Percentiles rank a stretch among this genome's conserved stretches.
Evolutionary conservation across 2,797 vertebrate genomes (phyloP).

Genomic region (Pangasius djambal): DNA sequence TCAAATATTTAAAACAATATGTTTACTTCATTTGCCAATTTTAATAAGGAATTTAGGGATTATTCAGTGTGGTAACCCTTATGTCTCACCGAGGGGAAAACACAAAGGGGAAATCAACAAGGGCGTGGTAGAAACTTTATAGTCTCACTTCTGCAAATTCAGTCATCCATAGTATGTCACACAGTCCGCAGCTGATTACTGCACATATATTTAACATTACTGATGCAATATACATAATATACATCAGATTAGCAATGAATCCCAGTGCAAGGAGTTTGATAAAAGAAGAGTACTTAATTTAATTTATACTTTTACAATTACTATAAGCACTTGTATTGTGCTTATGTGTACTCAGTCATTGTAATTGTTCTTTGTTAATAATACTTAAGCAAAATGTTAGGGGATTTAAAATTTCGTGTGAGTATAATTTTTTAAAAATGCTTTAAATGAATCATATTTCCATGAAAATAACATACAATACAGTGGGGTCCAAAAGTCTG

Average conservation of each 20-base stretch:
- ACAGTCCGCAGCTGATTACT: neutral
- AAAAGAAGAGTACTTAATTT: neutral
- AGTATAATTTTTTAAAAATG: too few relatives aligned
- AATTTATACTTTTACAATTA: neutral
- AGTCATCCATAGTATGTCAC: neutral
- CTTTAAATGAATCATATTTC: neutral
- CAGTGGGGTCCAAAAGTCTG: too few relatives aligned
- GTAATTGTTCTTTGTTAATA: neutral
- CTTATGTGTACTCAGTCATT: too few relatives aligned
- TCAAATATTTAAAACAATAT: neutral
- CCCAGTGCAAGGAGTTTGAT: neutral
- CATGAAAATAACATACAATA: too few relatives aligned
- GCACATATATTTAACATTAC: neutral
- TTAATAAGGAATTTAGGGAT: neutral
- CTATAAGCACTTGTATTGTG: neutral
- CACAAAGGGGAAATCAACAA: conserved; percentile 3
- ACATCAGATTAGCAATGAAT: neutral
- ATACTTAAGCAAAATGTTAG: neutral
- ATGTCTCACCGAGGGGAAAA: neutral
- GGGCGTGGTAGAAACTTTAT: neutral
- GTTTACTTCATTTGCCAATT: neutral
- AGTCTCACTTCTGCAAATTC: conserved; percentile 14
- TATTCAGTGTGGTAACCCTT: neutral
- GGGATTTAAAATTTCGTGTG: too few relatives aligned
- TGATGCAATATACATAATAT: neutral